Evolutionary conservation across 2,888 invertebrate species (phyloP).

Genomic region (Bugula neritina): DNA sequence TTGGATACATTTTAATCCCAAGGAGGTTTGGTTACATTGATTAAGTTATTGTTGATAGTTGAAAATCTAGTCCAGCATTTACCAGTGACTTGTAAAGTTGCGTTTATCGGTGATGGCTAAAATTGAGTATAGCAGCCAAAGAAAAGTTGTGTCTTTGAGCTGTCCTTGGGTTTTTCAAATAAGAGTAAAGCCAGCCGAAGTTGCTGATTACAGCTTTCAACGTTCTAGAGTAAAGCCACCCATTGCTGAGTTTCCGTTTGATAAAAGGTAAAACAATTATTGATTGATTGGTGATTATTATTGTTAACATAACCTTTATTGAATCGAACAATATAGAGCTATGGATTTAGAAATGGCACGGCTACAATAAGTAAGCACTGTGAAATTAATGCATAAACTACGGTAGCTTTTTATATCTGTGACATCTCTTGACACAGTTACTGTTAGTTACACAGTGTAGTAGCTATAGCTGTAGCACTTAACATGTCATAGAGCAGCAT

Average conservation of each 20-base stretch:
- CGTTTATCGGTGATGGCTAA: not conserved
- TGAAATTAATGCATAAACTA: too few species aligned
- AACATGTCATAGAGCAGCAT: too few species aligned
- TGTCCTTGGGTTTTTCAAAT: conserved; percentile 23
- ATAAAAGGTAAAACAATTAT: not conserved
- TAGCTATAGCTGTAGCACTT: too few species aligned
- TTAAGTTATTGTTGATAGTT: too few species aligned
- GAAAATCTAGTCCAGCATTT: too few species aligned
- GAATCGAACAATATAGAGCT: not conserved
- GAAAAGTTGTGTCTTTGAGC: not conserved
- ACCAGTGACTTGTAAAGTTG: too few species aligned
- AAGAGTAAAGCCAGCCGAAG: not conserved
- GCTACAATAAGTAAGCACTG: too few species aligned
- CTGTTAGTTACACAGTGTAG: too few species aligned
- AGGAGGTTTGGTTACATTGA: not conserved
- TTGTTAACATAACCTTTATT: not conserved
- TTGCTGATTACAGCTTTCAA: not conserved
- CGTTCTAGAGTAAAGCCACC: not conserved
- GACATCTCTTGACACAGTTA: too few species aligned
- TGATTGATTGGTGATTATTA: not conserved
- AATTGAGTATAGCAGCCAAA: not conserved
- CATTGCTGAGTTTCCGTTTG: too few species aligned
- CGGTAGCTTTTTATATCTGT: too few species aligned
- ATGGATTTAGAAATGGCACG: not conserved
- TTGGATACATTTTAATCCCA: not conserved